Conservation (phyloP, 2,888 invertebrate species). For the Ariolimax columbianus region DNA sequence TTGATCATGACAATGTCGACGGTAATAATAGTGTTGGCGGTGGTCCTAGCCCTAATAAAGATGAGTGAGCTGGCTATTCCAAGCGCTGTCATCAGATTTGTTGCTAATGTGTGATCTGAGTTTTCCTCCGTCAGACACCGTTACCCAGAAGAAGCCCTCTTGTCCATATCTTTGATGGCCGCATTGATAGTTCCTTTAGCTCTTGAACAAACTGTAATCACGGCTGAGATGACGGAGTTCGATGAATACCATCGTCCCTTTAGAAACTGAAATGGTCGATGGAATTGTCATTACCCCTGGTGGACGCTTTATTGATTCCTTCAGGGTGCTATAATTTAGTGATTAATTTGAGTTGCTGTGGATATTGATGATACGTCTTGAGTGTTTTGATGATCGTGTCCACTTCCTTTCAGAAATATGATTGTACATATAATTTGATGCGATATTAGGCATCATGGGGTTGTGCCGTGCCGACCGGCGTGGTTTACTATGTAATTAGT, state of each 20-base stretch:
- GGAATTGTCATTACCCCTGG: slow-evolving; percentile 10
- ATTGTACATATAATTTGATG: too few species aligned
- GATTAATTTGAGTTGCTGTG: not conserved
- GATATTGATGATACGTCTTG: not conserved
- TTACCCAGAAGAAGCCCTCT: not conserved
- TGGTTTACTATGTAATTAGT: too few species aligned
- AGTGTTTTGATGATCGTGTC: too few species aligned
- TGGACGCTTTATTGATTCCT: slow-evolving; percentile 19
- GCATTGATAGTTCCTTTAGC: not conserved
- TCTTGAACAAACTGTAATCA: not conserved
- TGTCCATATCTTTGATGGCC: not conserved
- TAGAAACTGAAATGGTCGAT: slow-evolving; percentile 15
- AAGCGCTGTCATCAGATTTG: too few species aligned
- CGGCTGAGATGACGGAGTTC: not conserved
- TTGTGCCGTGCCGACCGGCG: too few species aligned
- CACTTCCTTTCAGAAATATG: too few species aligned
- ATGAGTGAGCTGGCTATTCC: too few species aligned
- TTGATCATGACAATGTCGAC: too few species aligned
- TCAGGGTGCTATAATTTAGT: not conserved
- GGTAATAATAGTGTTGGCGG: too few species aligned
- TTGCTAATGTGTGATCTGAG: too few species aligned
- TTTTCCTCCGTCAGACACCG: not conserved
- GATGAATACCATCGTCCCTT: not conserved
- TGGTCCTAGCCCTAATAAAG: too few species aligned
- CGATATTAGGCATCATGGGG: too few species aligned